Conservation (phyloP, 2,888 invertebrate species). For the Pyrocoelia pectoralis region DNA sequence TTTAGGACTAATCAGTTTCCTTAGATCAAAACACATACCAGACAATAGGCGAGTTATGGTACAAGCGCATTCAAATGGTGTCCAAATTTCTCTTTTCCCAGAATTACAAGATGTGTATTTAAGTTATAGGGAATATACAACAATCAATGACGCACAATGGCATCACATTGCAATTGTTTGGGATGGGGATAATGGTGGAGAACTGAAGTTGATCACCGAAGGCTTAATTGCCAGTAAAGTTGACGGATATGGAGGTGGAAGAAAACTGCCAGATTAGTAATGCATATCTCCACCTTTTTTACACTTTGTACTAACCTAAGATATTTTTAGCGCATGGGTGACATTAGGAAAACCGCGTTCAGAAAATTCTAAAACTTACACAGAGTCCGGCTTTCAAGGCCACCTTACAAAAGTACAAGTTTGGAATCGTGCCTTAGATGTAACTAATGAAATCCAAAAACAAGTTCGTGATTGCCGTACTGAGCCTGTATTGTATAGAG, state of each 20-base stretch:
- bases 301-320: not conserved
- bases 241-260: constrained; percentile 86
- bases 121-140: constrained; percentile 90
- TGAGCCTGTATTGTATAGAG: constrained; percentile 88
- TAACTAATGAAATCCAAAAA: constrained; percentile 91
- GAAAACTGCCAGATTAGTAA: constrained; percentile 84
- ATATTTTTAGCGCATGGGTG: constrained; percentile 80
- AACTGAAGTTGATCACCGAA: constrained; percentile 92
- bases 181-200: constrained; percentile 87
- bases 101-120: constrained; percentile 89
- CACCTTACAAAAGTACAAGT: constrained; percentile 93
- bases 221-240: constrained; percentile 93
- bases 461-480: constrained; percentile 93
- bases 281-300: constrained; percentile 46
- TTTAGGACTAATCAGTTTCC: too few relatives aligned
- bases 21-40: constrained; percentile 80
- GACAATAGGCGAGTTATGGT: constrained; percentile 81
- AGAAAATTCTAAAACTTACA: constrained; percentile 81
- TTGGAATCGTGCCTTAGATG: constrained; percentile 91
- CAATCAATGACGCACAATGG: constrained; percentile 96
- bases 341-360: constrained; percentile 89
- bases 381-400: constrained; percentile 94
- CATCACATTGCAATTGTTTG: constrained; percentile 96
- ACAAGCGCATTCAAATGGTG: constrained; percentile 93
- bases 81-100: constrained; percentile 88